Evolutionary conservation across 2,888 invertebrate species (phyloP).

Genomic region (Cryptocephalus moraei): DNA sequence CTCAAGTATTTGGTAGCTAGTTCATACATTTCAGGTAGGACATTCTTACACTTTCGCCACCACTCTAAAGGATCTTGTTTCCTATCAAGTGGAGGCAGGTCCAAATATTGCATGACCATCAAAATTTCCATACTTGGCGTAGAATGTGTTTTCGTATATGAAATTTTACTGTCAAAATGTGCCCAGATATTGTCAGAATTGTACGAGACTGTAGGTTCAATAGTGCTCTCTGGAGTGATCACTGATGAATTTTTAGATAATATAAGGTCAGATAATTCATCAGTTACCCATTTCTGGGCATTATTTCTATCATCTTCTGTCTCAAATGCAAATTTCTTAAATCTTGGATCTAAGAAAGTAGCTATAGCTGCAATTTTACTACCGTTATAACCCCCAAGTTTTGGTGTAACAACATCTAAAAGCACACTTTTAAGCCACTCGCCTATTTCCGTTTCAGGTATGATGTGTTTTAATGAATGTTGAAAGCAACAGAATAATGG

Average conservation of each 20-base stretch:
- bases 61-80: slow-evolving; percentile 1
- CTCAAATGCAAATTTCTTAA: slow-evolving; percentile 16
- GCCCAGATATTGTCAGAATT: too few relatives aligned
- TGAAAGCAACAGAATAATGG: slow-evolving; percentile 9
- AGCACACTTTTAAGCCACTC: slow-evolving; percentile 3
- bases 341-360: slow-evolving; percentile 16
- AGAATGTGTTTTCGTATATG: too few relatives aligned
- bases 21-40: neutral
- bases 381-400: slow-evolving; percentile 6
- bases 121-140: neutral
- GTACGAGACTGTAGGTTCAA: too few relatives aligned
- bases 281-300: slow-evolving; percentile 11
- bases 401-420: slow-evolving; percentile 2
- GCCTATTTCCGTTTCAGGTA: slow-evolving; percentile 4
- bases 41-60: neutral
- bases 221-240: too few relatives aligned
- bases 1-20: neutral
- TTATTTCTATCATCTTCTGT: slow-evolving; percentile 10
- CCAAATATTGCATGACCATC: neutral
- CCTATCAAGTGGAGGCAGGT: neutral
- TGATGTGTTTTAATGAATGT: slow-evolving; percentile 3
- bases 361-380: slow-evolving; percentile 12
- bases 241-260: too few relatives aligned
- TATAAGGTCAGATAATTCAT: slow-evolving; percentile 4
- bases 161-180: too few relatives aligned